Evolutionary conservation across 2,888 invertebrate genomes (phyloP), one percentile per base, ranked within the genome.

Genomic region (Notocelia uddmanniana): DNA sequence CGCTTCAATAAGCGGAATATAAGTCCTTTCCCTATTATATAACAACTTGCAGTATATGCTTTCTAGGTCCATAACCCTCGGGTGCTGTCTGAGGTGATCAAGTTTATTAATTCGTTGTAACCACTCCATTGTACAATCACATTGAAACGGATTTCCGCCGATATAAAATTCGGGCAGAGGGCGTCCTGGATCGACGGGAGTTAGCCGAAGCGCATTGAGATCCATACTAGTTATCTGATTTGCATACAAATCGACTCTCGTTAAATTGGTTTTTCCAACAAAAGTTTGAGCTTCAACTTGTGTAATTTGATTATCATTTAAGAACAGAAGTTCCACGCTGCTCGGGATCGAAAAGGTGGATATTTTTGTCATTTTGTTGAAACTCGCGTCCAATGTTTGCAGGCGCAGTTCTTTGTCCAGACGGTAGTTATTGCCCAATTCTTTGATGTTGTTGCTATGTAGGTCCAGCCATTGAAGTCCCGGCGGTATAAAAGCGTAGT

Each of bases 41-140:
- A 97, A 94, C 76, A 98, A 93, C 87, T 97, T 97, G 91, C 98
- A 98, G 89, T 97, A 97, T 78, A 98, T 97, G 78, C 97, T 97
- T 82, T 97, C 97, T 79, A 98, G 94, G 86, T 98, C 98, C 97
- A 97, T 97, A 70, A 98, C 97, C 78, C 96, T 95, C n/a, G 98
- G 98, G 91, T 98, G 97, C 85, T 98, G 97, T 71, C 97, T 94
- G 69, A 98, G 94, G 80, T 97, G 96, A 82, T 97, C 96, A 79
- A 97, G 93, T 87, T 97, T 96, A 89, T 98, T 98, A 86, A 98
- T 97, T 81, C 98, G 95, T 87, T 98, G 98, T 82, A 98, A 91
- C 98, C 98, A 99, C 86, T 98, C 98, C 96, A 98, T 98, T 79
- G 97, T 97, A 94, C 98, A 99, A 88, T 98, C 98, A 86, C 98